Percentiles rank a stretch among this genome's conserved stretches.
Evolutionary conservation across 2,888 invertebrate genomes (phyloP).

Genomic region (Agrilus biguttatus): DNA sequence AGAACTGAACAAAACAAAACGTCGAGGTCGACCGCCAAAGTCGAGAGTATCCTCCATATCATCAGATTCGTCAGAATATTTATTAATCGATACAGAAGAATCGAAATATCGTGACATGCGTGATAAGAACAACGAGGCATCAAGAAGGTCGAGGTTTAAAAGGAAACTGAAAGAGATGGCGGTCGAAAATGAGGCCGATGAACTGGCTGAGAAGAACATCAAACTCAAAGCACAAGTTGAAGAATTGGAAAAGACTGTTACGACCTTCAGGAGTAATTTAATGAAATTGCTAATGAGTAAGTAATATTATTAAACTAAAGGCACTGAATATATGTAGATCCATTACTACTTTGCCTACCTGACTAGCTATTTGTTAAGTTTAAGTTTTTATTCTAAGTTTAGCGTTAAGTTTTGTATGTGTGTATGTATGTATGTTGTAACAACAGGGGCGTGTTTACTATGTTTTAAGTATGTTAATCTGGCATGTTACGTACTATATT

Average conservation of each 20-base stretch:
- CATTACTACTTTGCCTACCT: neutral
- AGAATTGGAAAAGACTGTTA: slow-evolving; percentile 52
- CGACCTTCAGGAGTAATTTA: slow-evolving; percentile 47
- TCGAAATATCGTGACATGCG: slow-evolving; percentile 51
- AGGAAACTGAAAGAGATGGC: slow-evolving; percentile 44
- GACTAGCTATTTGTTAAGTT: neutral
- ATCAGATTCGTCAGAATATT: slow-evolving; percentile 24
- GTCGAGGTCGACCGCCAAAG: slow-evolving; percentile 42
- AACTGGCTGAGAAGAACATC: slow-evolving; percentile 47
- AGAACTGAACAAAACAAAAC: slow-evolving; percentile 6
- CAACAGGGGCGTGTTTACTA: no score
- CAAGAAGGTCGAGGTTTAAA: slow-evolving; percentile 57
- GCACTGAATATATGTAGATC: slow-evolving; percentile 1
- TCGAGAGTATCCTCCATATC: slow-evolving; percentile 31
- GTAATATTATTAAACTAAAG: slow-evolving; percentile 1
- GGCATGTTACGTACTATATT: no score
- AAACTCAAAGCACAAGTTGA: slow-evolving; percentile 49
- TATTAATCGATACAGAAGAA: slow-evolving; percentile 27
- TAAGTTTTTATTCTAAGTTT: neutral
- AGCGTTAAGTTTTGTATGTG: neutral
- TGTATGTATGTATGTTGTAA: neutral
- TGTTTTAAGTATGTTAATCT: no score
- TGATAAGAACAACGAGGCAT: slow-evolving; percentile 68
- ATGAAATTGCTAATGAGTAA: slow-evolving; percentile 45
- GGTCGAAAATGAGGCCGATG: slow-evolving; percentile 31